These are phyloP conservation scores for Anser brachyrhynchus DNA, from an alignment of 2,113 vertebrate species.

Conservation along the genomic window DNA sequence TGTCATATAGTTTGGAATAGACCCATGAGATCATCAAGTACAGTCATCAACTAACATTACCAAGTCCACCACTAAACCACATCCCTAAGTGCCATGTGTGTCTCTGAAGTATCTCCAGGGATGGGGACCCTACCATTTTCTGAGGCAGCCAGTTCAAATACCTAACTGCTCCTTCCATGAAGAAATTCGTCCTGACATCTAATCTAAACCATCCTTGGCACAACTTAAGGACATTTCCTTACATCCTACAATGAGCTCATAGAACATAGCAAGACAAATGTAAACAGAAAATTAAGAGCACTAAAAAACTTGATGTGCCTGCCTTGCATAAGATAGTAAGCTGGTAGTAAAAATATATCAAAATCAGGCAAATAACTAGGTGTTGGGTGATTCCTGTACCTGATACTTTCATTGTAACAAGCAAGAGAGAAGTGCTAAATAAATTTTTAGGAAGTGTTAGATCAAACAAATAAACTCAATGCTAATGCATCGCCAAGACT, in stretches of 20 bases:
- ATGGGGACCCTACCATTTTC: no score
- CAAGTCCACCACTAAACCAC: no score
- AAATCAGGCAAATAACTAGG: background rate
- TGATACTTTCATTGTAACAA: background rate
- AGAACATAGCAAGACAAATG: background rate
- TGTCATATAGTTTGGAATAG: no score
- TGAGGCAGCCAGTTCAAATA: no score
- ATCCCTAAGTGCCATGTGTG: no score
- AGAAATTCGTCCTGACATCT: no score
- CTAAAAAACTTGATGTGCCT: background rate
- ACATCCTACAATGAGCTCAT: background rate
- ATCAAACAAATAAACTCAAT: background rate
- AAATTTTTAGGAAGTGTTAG: background rate
- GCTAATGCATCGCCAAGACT: background rate
- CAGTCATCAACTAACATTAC: no score
- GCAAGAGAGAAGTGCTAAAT: background rate
- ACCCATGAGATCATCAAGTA: no score
- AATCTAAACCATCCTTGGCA: no score
- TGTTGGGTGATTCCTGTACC: background rate
- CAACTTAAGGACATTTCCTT: background rate
- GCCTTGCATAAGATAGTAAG: background rate
- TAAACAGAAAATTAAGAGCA: background rate
- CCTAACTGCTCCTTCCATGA: no score
- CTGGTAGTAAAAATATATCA: background rate
- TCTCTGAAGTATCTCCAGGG: no score